A percentile compares a stretch with the other conserved stretches of the same genome.
Evolutionary conservation across 2,888 invertebrate genomes (phyloP).

Genomic region (Drosophila atripex): DNA sequence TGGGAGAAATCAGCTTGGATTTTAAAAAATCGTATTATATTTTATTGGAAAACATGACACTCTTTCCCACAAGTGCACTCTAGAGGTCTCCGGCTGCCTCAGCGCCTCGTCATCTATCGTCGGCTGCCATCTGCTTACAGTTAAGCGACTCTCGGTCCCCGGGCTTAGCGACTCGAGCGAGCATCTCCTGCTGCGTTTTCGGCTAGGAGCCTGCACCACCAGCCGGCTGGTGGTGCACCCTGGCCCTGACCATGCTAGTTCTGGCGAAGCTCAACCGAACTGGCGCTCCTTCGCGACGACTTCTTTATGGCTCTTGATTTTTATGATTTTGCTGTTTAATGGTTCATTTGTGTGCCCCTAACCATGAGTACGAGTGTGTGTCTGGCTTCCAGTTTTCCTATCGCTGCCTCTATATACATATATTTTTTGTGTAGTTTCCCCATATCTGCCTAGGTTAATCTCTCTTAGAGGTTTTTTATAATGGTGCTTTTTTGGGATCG

Average conservation of each 20-base stretch:
- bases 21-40: not conserved
- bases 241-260: not conserved
- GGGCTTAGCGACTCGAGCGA: conserved; percentile 13
- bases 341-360: conserved; percentile 72
- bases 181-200: conserved; percentile 45
- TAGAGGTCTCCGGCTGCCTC: conserved; percentile 32
- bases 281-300: conserved; percentile 76
- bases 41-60: no score
- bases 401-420: conserved; percentile 58
- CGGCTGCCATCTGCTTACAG: conserved; percentile 73
- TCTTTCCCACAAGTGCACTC: not conserved
- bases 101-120: conserved; percentile 63
- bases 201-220: conserved; percentile 5
- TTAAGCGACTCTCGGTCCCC: conserved; percentile 55
- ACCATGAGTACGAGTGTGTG: conserved; percentile 28
- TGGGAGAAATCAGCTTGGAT: not conserved
- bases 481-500: conserved; percentile 32
- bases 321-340: conserved; percentile 81
- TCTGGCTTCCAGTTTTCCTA: conserved; percentile 66
- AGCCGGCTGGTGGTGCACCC: not conserved
- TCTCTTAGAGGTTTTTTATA: conserved; percentile 23
- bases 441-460: conserved; percentile 51
- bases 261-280: conserved; percentile 13
- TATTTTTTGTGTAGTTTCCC: conserved; percentile 28
- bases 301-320: conserved; percentile 80